Evolutionary conservation across 1,140 invertebrate genomes (phyloP), one percentile per base, ranked within the genome.

Genomic region (Luehdorfia chinensis): DNA sequence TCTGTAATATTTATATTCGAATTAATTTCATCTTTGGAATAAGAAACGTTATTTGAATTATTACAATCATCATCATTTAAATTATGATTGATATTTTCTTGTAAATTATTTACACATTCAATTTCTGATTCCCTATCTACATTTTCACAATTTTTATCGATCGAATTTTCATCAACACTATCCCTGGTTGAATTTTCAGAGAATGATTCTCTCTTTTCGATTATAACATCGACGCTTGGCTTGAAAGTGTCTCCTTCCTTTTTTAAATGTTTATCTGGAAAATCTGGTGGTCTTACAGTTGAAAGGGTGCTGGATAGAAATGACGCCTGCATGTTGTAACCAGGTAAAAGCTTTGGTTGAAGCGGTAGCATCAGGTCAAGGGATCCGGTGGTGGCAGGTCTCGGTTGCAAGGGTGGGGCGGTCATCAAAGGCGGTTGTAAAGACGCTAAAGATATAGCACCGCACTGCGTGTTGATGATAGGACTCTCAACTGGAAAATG

Each of bases 361-460:
- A 92, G 73, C 47, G 90, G 90, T 60, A 93, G 75, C 75, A 90
- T 87, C 28, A 91, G 84, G 66, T 92, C 90, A 50, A 89, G 71
- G 61, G 90, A 88, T 39, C 91, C 91, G 2, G 90, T 91, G 27
- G 91, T 92, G 16, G 91, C 89, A 47, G 91, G 88, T 32, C 91
- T 78, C 6, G 92, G 91, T 84, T 92, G 91, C 55, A 92, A 64
- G 43, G 90, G 89, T 28, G 88, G 87, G 49, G 83, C 83, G 46
- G 76, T 85, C 64, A 85, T 65, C 55, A 87, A 55, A 55, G 75
- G 87, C 52, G 83, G 80, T 77, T 85, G 79, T 48, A 84, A 66
- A 48, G 79, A 87, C 31, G 84, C 85, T 56, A 87, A 55, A 16
- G 81, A 87, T 47, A 87, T 87, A 15, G 86, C 77, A 15, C 62